phyloP scores from a whole-genome alignment of 2,888 invertebrate species.

The Imbricaverruca yamaguchii region DNA sequence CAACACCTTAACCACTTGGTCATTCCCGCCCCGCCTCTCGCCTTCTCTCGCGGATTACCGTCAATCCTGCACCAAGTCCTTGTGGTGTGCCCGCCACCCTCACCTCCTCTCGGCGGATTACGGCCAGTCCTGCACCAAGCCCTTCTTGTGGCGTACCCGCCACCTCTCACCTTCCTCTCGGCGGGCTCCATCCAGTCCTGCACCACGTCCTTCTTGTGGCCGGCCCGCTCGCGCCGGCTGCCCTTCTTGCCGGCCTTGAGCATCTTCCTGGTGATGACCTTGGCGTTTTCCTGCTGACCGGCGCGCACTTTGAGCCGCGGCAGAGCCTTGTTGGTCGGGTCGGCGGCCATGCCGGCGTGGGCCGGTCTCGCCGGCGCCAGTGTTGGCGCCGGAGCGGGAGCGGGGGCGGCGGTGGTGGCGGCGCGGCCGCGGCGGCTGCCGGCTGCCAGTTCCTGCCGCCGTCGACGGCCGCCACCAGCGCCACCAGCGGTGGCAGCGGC shows the following conservation, averaged over 20 bases:
- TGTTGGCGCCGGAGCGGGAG: background rate
- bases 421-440: background rate
- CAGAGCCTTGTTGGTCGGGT: background rate
- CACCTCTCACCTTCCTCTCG: no score
- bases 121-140: constrained; percentile 16
- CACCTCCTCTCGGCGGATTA: no score
- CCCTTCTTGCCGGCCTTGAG: constrained; percentile 17
- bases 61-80: no score
- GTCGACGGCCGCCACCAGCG: background rate
- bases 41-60: no score
- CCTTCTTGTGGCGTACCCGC: no score
- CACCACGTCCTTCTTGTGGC: background rate
- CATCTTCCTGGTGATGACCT: constrained; percentile 10
- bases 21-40: no score
- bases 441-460: background rate
- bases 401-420: no score
- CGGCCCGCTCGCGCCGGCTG: background rate
- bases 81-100: no score
- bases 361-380: background rate
- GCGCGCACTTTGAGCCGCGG: background rate
- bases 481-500: no score
- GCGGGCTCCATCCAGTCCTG: constrained; percentile 1
- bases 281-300: constrained; percentile 9
- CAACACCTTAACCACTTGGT: no score
- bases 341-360: constrained; percentile 12